A percentile compares a stretch with the other conserved stretches of the same genome.
phyloP scores from a whole-genome alignment of 2,113 vertebrate genomes.

The Corvus moneduloides region DNA sequence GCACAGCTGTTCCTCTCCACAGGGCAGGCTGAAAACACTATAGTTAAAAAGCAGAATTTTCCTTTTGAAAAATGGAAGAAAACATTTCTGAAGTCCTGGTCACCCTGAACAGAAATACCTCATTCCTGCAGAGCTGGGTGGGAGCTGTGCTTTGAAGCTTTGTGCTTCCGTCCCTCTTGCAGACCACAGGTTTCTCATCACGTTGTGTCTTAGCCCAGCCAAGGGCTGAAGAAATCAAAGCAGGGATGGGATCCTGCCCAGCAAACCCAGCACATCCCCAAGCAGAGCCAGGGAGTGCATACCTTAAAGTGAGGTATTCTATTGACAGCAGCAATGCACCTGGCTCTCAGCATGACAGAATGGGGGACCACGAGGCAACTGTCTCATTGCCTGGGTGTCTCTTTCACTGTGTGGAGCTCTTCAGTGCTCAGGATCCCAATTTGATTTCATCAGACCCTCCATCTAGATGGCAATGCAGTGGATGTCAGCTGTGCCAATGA shows the following conservation, averaged over 20 bases:
- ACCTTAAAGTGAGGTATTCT: not conserved
- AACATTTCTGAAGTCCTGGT: not conserved
- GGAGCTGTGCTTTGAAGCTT: not conserved
- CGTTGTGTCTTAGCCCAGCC: not conserved
- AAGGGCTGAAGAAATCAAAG: not conserved
- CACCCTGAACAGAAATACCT: not conserved
- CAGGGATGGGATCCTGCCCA: not conserved
- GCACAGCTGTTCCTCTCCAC: not conserved
- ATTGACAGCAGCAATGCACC: not conserved
- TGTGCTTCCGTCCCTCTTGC: not conserved
- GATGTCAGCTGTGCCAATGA: not conserved
- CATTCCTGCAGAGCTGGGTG: not conserved
- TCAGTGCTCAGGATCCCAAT: not conserved
- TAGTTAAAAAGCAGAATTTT: not conserved
- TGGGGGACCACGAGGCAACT: accelerated
- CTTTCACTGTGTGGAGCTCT: not conserved
- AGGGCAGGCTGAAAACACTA: not conserved
- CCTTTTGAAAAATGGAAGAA: not conserved
- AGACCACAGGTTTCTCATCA: not conserved
- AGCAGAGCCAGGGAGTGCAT: not conserved
- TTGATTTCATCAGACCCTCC: not conserved
- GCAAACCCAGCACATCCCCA: not conserved
- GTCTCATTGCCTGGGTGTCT: not conserved
- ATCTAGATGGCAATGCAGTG: not conserved
- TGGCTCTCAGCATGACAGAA: not conserved